Conservation (phyloP, 2,888 invertebrate genomes). For the Stenurella melanura region DNA sequence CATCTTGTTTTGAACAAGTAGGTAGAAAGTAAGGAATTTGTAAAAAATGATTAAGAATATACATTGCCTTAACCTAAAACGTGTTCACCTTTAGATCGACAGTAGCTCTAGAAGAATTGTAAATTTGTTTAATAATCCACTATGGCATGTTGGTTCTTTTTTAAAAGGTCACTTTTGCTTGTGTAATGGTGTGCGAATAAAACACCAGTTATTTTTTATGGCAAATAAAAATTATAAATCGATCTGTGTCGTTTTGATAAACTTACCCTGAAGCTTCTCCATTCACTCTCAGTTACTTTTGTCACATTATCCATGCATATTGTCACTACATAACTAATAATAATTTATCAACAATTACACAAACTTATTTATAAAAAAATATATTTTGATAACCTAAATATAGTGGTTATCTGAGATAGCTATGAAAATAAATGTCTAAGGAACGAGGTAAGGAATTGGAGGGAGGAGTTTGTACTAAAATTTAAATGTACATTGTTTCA, state of each 20-base stretch:
- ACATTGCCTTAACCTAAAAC: conserved; percentile 13
- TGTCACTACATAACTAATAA: background rate
- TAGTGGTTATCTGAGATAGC: background rate
- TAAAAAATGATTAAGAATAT: conserved; percentile 9
- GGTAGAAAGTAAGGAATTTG: background rate
- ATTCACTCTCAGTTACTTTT: background rate
- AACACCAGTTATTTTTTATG: background rate
- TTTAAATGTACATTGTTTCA: background rate
- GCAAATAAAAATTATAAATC: background rate
- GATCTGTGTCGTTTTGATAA: background rate
- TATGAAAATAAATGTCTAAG: background rate
- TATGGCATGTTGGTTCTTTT: no score
- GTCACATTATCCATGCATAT: background rate
- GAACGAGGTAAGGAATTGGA: background rate
- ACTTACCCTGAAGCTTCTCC: background rate
- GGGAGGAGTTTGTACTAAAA: background rate
- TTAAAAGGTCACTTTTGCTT: background rate
- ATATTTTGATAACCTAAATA: background rate
- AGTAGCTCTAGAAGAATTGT: background rate
- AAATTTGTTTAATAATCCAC: background rate
- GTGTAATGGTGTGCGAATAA: background rate
- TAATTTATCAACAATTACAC: background rate
- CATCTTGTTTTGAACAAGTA: background rate
- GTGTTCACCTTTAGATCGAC: background rate
- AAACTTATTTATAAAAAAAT: background rate